phyloP scores from a whole-genome alignment of 2,797 vertebrate genomes.

The Passerculus sandwichensis region DNA sequence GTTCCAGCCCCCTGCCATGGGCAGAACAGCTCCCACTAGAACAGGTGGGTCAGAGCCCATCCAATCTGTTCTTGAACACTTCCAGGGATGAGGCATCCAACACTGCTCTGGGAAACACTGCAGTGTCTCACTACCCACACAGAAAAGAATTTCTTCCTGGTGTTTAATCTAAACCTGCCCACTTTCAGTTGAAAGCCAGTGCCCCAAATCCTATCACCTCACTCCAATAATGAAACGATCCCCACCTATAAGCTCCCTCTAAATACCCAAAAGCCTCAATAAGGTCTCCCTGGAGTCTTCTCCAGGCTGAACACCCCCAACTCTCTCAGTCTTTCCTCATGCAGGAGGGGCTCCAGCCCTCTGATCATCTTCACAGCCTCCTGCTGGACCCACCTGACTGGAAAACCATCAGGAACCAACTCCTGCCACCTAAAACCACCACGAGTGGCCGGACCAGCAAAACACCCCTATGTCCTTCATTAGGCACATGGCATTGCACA shows the following conservation, averaged over 20 bases:
- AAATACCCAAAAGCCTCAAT: neutral
- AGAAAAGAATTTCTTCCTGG: neutral
- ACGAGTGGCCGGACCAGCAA: neutral
- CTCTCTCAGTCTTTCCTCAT: neutral
- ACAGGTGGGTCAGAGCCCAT: neutral
- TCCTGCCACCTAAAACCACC: neutral
- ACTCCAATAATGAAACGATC: neutral
- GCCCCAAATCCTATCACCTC: neutral
- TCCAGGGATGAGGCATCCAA: neutral
- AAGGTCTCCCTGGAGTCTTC: neutral
- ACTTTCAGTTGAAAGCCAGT: neutral
- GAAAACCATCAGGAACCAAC: neutral
- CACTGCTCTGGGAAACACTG: neutral
- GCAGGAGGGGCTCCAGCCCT: neutral
- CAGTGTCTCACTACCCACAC: neutral
- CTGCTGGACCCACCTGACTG: neutral
- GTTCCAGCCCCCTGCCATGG: accelerated
- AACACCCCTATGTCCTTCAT: accelerated
- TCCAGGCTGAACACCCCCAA: neutral
- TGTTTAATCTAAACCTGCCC: neutral
- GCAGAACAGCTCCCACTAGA: neutral
- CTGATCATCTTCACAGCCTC: neutral
- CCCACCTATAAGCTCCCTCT: neutral
- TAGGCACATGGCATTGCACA: neutral
- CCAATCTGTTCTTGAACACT: neutral